These are phyloP conservation scores for Platycheirus albimanus DNA, from an alignment of 2,888 invertebrate species.

Conservation along the genomic window DNA sequence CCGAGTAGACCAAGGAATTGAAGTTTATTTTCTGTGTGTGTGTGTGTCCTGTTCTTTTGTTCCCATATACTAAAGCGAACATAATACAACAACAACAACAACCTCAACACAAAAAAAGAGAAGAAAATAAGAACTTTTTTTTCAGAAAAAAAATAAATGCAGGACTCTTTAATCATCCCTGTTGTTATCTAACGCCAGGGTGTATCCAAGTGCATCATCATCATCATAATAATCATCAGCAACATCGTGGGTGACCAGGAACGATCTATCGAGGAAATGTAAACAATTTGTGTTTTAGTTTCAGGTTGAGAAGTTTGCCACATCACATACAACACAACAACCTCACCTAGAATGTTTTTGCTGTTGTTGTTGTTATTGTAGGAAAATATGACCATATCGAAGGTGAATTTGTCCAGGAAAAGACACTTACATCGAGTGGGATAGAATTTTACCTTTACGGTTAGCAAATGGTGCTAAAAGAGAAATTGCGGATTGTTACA, in stretches of 20 bases:
- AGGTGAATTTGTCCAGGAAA: constrained; percentile 11
- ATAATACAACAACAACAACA: background rate
- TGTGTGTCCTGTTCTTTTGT: constrained; percentile 51
- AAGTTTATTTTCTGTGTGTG: constrained; percentile 27
- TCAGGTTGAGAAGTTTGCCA: constrained; percentile 45
- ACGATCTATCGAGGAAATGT: constrained; percentile 67
- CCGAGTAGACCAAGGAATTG: constrained; percentile 22
- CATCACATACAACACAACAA: background rate
- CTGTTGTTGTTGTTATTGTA: background rate
- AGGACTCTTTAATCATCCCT: constrained; percentile 29
- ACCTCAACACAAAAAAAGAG: constrained; percentile 51
- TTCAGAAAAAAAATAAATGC: constrained; percentile 11
- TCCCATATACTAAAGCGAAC: constrained; percentile 6
- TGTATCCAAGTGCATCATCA: constrained; percentile 50
- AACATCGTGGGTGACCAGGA: constrained; percentile 50
- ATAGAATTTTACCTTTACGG: too few relatives aligned
- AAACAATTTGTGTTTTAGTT: constrained; percentile 67
- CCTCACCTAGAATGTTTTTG: background rate
- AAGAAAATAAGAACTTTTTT: constrained; percentile 33
- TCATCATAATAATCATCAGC: constrained; percentile 35
- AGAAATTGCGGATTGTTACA: too few relatives aligned
- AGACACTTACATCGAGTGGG: too few relatives aligned
- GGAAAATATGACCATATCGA: background rate
- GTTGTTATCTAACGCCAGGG: constrained; percentile 46
- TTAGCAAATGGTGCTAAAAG: too few relatives aligned